These are phyloP conservation scores for Serripes groenlandicus DNA, from an alignment of 2,888 invertebrate species.

Conservation along the genomic window DNA sequence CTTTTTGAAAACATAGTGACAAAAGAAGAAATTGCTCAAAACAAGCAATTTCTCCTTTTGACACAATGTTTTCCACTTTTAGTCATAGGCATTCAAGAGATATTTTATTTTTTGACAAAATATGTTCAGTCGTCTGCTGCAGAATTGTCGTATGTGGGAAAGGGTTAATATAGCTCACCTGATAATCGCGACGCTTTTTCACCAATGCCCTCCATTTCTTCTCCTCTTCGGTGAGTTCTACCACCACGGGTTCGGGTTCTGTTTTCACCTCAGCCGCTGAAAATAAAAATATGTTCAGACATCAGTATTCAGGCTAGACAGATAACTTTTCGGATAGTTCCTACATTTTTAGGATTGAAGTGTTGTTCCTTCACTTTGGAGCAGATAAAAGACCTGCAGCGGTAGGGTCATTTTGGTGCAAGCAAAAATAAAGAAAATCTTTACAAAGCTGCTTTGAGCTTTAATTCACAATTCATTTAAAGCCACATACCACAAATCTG, in stretches of 20 bases:
- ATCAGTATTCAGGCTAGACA: neutral
- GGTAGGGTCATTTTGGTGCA: too few species aligned
- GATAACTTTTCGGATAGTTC: neutral
- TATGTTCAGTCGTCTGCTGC: too few species aligned
- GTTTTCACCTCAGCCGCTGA: neutral
- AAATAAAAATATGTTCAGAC: neutral
- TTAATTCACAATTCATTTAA: too few species aligned
- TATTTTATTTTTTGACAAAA: neutral
- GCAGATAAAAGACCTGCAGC: too few species aligned
- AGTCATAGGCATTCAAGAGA: neutral
- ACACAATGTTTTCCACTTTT: neutral
- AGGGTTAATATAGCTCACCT: neutral
- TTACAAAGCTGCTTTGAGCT: too few species aligned
- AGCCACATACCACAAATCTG: too few species aligned
- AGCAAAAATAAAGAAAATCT: too few species aligned
- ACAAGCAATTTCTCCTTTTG: neutral
- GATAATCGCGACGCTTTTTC: neutral
- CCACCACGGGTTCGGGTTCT: constrained; percentile 1
- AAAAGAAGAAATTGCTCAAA: neutral
- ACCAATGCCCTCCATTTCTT: neutral
- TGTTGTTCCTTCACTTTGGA: neutral
- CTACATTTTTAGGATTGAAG: neutral
- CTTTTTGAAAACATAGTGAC: neutral
- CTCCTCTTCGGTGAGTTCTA: constrained; percentile 8
- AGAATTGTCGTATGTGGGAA: too few species aligned